Conservation (phyloP, 2,797 vertebrate genomes). For the Etheostoma perlongum region DNA sequence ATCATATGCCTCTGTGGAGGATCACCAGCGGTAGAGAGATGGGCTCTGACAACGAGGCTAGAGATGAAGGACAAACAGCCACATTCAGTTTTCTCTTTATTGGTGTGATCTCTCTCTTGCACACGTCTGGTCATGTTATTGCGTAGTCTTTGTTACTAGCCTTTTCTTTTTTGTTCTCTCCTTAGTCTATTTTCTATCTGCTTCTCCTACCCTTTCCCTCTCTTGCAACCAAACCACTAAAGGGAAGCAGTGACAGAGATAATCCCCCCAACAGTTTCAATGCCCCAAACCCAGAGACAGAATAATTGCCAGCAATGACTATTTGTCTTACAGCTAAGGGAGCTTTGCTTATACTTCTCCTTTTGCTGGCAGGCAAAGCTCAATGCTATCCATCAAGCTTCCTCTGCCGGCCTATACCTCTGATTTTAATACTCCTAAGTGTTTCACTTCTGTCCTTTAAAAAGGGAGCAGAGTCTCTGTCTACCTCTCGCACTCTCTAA, state of each 20-base stretch:
- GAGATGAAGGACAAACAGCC: slow-evolving; percentile 54
- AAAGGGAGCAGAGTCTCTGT: slow-evolving; percentile 45
- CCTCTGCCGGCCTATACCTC: slow-evolving; percentile 60
- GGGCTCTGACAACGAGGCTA: slow-evolving; percentile 41
- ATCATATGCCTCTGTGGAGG: slow-evolving; percentile 36
- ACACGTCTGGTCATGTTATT: slow-evolving; percentile 22
- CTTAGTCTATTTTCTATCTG: slow-evolving; percentile 22
- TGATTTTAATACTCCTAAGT: slow-evolving; percentile 86
- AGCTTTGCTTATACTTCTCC: slow-evolving; percentile 39
- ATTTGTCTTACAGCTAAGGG: slow-evolving; percentile 29
- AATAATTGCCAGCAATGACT: slow-evolving; percentile 35
- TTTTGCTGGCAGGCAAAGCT: slow-evolving; percentile 60
- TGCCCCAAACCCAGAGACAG: slow-evolving; percentile 33
- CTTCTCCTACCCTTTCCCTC: slow-evolving; percentile 16
- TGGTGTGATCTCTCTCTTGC: slow-evolving; percentile 1
- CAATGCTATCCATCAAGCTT: slow-evolving; percentile 71
- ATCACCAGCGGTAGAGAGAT: slow-evolving; percentile 34
- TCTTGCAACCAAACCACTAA: slow-evolving; percentile 36
- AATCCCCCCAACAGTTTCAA: slow-evolving; percentile 47
- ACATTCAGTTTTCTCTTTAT: slow-evolving; percentile 29
- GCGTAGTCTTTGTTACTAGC: neutral
- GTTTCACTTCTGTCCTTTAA: slow-evolving; percentile 76
- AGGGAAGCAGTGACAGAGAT: slow-evolving; percentile 39
- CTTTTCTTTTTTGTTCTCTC: neutral
- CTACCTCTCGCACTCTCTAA: slow-evolving; percentile 52